Base-by-base conservation (phyloP, 2,797 vertebrate species). In the Orientallactaga sibirica region DNA sequence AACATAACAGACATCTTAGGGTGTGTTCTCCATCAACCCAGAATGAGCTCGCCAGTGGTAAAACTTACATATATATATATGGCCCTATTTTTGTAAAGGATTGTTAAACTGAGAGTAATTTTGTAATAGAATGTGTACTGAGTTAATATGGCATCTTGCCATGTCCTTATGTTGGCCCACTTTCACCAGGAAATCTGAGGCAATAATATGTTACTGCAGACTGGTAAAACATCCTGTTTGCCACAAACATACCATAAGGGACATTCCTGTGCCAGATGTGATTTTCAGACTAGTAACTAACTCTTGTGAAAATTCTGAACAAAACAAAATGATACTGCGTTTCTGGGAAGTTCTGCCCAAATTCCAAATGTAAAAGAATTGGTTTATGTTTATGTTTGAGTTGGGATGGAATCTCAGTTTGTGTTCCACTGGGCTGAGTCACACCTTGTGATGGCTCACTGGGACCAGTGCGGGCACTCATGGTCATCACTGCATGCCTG, bases 271-370 rank as follows among this genome's bases (percentile, higher is more conserved):
- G 37, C 14, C 61, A 33, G n/a, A 68, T 18, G 7, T 68, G 58
- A 70, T 82, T 83, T 82, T 89, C 71, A 48, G 19, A 78, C 29
- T 52, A 64, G 1, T 79, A 64, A 66, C 82, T 29, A 43, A 70
- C n/a, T 61, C 29, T 77, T 76, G 18, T 27, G 73, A 29, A 88
- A 19, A 5, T 74, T 90, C 79, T 74, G 24, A 74, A 66, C 25
- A n/a, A 88, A 88, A 68, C 43, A 93, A 48, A 81, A 90, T n/a
- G 7, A 83, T 18, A 0, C 14, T 80, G 25, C 22, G 24, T 77
- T 86, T 84, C 67, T 89, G 68, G 61, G 20, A 93, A 75, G 58
- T 88, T 74, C 37, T 85, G 37, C 87, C 3, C 67, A 80, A 89
- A 74, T 91, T 73, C 25, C 37, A 80, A 89, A 73, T 79, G 7